Percentiles rank a stretch among this genome's conserved stretches.
These are phyloP conservation scores for Tetragonula clypearis DNA, from an alignment of 1,140 invertebrate genomes.

Conservation along the genomic window DNA sequence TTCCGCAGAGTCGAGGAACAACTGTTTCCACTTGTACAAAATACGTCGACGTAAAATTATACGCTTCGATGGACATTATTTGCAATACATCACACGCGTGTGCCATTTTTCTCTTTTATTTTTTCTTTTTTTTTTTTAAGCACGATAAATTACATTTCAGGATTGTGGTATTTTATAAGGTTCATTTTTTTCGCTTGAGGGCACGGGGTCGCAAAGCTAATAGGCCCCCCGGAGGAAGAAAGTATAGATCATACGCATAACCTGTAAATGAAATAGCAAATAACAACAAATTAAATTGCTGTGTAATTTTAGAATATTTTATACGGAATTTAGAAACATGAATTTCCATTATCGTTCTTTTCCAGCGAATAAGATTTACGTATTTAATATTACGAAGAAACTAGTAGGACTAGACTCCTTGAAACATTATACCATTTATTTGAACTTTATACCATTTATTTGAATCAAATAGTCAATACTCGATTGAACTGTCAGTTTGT, in stretches of 20 bases:
- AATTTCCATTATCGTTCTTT: background rate
- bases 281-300: background rate
- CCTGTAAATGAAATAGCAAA: background rate
- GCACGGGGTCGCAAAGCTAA: background rate
- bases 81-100: background rate
- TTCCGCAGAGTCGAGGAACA: background rate
- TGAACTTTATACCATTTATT: too few relatives aligned
- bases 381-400: too few relatives aligned
- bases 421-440: too few relatives aligned
- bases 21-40: background rate
- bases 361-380: too few relatives aligned
- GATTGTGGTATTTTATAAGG: background rate
- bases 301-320: background rate
- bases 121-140: too few relatives aligned
- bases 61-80: background rate
- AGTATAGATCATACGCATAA: background rate
- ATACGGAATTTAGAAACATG: background rate
- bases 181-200: background rate
- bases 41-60: background rate
- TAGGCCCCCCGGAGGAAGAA: background rate
- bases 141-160: background rate
- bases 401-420: too few relatives aligned
- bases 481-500: too few relatives aligned
- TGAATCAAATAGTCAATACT: too few relatives aligned
- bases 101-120: background rate